Evolutionary conservation across 1,140 invertebrate genomes (phyloP), one percentile per base, ranked within the genome.

Genomic region (Ganaspis sp.): DNA sequence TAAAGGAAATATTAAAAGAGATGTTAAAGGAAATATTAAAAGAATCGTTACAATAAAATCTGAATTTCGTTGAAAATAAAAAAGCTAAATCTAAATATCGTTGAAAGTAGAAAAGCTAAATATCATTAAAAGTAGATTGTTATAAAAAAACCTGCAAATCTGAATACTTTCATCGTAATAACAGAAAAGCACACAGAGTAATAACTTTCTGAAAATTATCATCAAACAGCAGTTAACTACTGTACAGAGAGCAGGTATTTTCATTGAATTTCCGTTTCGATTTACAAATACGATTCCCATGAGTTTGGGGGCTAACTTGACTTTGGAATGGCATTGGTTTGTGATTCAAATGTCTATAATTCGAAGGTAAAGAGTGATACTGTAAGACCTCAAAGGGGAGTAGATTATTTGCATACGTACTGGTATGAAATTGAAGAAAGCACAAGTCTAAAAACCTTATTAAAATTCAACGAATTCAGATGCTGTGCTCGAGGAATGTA

Each of bases 391-490:
- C 58, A 64, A 64, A 64, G 58, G 26, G 58, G 26, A 64, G 58
- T 29, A 29, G 26, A 29, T 29, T 64, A 64, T 64, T 64, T 64
- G 26, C 58, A 64, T 64, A 64, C 23, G 23, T 29, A 64, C 58
- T 64, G 21, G 23, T 26, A 34, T 29, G 23, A 21, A 29, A 64
- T 64, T 64, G 58, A 29, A 29, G 15, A 34, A 64, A 29, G 23
- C 23, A 64, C 58, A 64, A 64, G 58, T 9, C 23, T 29, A 64
- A 64, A 64, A 64, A 64, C 58, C 58, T 64, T 29, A 64, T 64
- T 64, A 64, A 64, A 26, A 64, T 64, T 64, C 58, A 64, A 64
- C 58, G 58, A 64, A 64, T 64, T 64, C 58, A 29, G 58, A 64
- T 64, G 58, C 58, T 4, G 23, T 29, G 58, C 21, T 64, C 12